These are phyloP conservation scores for Aegithalos caudatus DNA, from an alignment of 2,113 vertebrate species.

Conservation along the genomic window DNA sequence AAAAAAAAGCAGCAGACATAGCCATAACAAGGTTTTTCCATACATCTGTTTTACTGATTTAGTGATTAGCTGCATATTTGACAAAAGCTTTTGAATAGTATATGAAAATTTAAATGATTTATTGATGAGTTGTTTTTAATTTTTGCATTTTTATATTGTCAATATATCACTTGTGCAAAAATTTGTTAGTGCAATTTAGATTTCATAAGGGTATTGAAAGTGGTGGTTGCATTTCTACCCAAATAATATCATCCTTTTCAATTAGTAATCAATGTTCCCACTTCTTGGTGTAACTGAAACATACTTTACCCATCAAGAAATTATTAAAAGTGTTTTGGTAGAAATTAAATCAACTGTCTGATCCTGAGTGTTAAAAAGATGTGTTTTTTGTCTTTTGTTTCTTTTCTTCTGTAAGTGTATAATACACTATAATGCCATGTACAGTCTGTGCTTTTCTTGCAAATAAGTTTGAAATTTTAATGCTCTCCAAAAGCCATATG, in stretches of 20 bases:
- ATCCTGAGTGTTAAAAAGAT: neutral
- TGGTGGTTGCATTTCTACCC: neutral
- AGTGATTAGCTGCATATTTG: neutral
- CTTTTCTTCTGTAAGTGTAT: neutral
- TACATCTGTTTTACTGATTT: neutral
- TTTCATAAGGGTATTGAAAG: neutral
- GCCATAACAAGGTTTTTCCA: neutral
- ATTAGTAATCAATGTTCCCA: constrained; percentile 17
- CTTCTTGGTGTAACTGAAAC: neutral
- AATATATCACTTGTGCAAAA: neutral
- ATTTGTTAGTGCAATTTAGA: neutral
- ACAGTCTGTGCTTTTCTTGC: neutral
- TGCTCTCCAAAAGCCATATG: neutral
- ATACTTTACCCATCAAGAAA: neutral
- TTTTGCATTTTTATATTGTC: neutral
- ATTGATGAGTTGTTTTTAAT: neutral
- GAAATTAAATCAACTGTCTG: neutral
- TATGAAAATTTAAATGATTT: neutral
- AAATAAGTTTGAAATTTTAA: constrained; percentile 28
- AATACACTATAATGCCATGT: neutral
- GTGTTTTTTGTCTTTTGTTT: neutral
- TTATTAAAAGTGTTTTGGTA: neutral
- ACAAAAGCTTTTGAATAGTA: neutral
- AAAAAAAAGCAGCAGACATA: neutral
- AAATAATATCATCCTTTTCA: neutral